Base-by-base conservation (phyloP, 2,888 invertebrate species). In the Harpalus rufipes region DNA sequence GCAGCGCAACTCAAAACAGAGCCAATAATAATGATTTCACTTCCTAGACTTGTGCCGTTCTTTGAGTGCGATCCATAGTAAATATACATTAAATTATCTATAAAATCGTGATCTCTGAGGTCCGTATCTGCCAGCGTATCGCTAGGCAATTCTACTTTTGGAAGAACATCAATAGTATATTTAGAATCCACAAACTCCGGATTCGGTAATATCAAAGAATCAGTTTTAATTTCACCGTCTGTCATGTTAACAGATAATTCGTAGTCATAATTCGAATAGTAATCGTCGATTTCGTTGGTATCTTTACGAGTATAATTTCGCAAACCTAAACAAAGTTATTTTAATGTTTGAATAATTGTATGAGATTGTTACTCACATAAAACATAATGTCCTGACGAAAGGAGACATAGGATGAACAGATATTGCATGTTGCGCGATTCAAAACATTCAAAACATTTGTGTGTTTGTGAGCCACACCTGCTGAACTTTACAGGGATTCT, bases 61-160 rank as follows among this genome's bases (percentile, higher is more conserved):
- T 87, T 92, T 89, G 86, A 92, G 90, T 89, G 93, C 89, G 90
- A 93, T 89, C 92, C 93, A 91, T 95, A 95, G 87, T 95, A 95
- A 58, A 95, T 92, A 88, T 95, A 95, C 89, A 95, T 95, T 72
- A 95, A 93, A 88, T 95, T 95, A 88, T 95, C 95, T 80, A 95
- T 95, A 59, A 94, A 93, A 87, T 95, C 94, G 87, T 95, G 94
- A 86, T 95, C 95, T 87, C 93, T 93, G 3, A 95, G 90, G 89
- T 95, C 95, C 0, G 93, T 92, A 87, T 94, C 94, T 0, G 94
- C 94, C 58, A 94, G 89, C 0, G 94, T 94, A 88, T 94, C 93
- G 85, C 94, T 94, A 0, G 94, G 94, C 4, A 94, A 87, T 63
- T 93, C 93, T 1, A 93, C 89, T 76, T 93, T 93, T 1, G 91